phyloP scores from a whole-genome alignment of 2,797 vertebrate species.

The Anolis apletophallus region DNA sequence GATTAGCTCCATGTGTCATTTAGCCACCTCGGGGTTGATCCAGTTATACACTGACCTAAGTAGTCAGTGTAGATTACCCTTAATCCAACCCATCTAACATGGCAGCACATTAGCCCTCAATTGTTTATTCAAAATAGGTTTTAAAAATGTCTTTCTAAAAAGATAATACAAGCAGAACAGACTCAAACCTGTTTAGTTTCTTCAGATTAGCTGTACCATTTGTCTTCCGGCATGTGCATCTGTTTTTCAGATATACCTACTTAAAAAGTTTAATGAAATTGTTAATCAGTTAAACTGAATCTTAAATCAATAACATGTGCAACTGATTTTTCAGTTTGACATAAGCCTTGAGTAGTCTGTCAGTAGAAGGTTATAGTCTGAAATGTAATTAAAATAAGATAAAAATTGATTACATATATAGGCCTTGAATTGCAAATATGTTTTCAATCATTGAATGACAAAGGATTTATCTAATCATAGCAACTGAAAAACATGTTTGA shows the following conservation, averaged over 20 bases:
- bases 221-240: neutral
- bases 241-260: slow-evolving; percentile 38
- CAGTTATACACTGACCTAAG: too few relatives aligned
- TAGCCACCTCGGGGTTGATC: too few relatives aligned
- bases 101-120: neutral
- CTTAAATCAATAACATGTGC: slow-evolving; percentile 66
- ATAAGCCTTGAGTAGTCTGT: slow-evolving; percentile 60
- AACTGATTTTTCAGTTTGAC: slow-evolving; percentile 66
- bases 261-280: slow-evolving; percentile 59
- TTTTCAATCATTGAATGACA: slow-evolving; percentile 58
- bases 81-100: neutral
- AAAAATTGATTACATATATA: slow-evolving; percentile 63
- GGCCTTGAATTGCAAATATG: slow-evolving; percentile 45
- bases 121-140: neutral
- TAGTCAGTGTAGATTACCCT: too few relatives aligned
- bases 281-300: slow-evolving; percentile 59
- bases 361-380: slow-evolving; percentile 63
- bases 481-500: slow-evolving; percentile 52
- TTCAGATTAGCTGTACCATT: neutral
- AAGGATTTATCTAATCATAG: slow-evolving; percentile 52
- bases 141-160: too few relatives aligned
- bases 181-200: neutral
- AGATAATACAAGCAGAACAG: too few relatives aligned
- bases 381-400: slow-evolving; percentile 68
- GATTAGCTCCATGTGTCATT: too few relatives aligned